Conservation (phyloP, 2,797 vertebrate genomes). For the Pseudotriccus pelzelni region DNA sequence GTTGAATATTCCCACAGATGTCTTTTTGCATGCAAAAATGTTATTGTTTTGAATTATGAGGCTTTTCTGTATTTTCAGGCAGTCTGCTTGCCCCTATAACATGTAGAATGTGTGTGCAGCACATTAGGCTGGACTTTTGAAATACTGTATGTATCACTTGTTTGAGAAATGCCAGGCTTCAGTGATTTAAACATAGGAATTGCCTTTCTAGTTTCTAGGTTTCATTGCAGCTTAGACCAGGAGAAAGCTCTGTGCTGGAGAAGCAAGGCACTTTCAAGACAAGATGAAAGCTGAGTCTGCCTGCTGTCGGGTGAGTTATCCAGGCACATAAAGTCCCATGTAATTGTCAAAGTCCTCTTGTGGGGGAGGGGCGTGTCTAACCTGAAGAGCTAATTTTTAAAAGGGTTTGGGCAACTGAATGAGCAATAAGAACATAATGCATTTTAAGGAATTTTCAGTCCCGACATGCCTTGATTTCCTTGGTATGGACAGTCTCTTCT, state of each 20-base stretch:
- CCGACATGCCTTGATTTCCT: neutral
- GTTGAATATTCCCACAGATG: neutral
- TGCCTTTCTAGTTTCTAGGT: neutral
- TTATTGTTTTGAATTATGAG: neutral
- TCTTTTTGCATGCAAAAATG: neutral
- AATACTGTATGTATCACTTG: neutral
- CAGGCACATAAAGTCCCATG: neutral
- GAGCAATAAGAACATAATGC: neutral
- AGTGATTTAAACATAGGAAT: neutral
- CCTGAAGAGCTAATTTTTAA: neutral
- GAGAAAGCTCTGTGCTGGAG: neutral
- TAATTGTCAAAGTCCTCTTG: neutral
- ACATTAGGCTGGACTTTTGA: neutral
- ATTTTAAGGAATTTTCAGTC: neutral
- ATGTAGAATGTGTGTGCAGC: neutral
- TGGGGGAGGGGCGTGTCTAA: neutral
- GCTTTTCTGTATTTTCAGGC: slow-evolving; percentile 1
- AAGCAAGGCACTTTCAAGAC: neutral
- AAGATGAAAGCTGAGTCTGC: neutral
- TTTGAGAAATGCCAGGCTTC: neutral
- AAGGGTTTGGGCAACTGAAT: neutral
- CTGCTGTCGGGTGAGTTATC: neutral
- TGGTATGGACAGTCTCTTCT: neutral
- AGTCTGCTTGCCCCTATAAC: neutral
- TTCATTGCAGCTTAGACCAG: neutral